A percentile compares a stretch with the other conserved stretches of the same genome.
Conservation (phyloP, 2,797 vertebrate genomes). For the Limosa lapponica region DNA sequence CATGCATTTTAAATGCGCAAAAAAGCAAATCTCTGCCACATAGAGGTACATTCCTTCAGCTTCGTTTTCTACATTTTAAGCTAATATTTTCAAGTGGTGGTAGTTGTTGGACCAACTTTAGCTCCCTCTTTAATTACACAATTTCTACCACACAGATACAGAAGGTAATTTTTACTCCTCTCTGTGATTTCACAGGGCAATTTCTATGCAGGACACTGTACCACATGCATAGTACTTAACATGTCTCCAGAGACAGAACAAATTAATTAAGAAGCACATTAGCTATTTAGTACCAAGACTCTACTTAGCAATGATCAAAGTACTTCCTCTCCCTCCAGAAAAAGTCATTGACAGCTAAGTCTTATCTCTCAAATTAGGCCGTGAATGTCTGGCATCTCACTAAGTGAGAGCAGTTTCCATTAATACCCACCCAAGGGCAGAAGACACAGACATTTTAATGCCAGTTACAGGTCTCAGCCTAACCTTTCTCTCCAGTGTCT, state of each 20-base stretch:
- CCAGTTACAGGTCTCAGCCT: neutral
- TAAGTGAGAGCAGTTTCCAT: conserved; percentile 37
- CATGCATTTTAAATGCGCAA: neutral
- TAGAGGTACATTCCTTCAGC: neutral
- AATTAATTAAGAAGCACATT: conserved; percentile 1
- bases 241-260: neutral
- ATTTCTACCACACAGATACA: neutral
- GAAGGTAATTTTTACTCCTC: neutral
- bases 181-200: neutral
- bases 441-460: neutral
- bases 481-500: neutral
- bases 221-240: neutral
- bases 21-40: neutral
- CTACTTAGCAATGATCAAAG: neutral
- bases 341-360: neutral
- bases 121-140: neutral
- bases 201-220: neutral
- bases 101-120: neutral
- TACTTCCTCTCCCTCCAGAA: conserved; percentile 21
- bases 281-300: neutral
- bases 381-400: conserved; percentile 4
- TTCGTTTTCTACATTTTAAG: neutral
- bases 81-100: neutral
- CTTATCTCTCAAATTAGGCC: neutral
- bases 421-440: conserved; percentile 44